Evolutionary conservation across 2,797 vertebrate species (phyloP).

Genomic region (Hybognathus amarus): DNA sequence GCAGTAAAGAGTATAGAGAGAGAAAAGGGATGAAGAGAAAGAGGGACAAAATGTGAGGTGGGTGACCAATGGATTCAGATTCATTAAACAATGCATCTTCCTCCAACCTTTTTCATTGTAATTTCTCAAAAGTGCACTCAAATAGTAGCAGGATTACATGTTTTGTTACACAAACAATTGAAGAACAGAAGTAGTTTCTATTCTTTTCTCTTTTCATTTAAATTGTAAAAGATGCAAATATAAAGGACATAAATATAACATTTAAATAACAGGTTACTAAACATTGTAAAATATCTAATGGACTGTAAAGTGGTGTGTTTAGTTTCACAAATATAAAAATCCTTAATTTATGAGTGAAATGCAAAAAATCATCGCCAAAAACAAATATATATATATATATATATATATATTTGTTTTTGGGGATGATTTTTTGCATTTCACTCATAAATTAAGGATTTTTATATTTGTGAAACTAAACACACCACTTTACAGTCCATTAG

Average conservation of each 20-base stretch:
- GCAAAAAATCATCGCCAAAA: too few relatives aligned
- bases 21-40: constrained; percentile 51
- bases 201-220: not conserved
- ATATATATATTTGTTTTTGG: too few relatives aligned
- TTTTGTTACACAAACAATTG: not conserved
- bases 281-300: not conserved
- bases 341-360: not conserved
- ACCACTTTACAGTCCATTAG: not conserved
- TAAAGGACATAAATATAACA: not conserved
- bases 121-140: not conserved
- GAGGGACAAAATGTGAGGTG: constrained; percentile 39
- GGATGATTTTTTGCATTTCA: not conserved
- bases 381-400: too few relatives aligned
- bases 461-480: not conserved
- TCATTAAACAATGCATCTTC: not conserved
- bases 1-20: constrained; percentile 28
- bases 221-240: not conserved
- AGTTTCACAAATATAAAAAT: not conserved
- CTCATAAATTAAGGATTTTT: not conserved
- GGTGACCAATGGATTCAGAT: constrained; percentile 1
- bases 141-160: not conserved
- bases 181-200: not conserved
- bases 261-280: not conserved
- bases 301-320: not conserved
- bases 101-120: not conserved